Base-by-base conservation (phyloP, 1,140 invertebrate species). In the Probaryconus sp. region DNA sequence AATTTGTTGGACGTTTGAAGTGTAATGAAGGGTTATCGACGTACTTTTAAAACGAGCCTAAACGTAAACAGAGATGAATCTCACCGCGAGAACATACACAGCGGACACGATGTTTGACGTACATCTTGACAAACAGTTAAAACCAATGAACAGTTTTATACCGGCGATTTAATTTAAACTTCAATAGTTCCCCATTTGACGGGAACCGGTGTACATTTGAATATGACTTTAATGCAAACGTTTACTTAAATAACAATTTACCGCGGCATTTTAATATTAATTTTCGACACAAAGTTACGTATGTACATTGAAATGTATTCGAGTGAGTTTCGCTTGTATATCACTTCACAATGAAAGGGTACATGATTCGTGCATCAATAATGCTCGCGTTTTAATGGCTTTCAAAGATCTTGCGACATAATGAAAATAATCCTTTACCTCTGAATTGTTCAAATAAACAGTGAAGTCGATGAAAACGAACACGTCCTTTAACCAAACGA, bases 81-180 rank as follows among this genome's bases (percentile, higher is more conserved):
- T 37, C 37, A 47, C 28, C 13, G 53, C 37, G 14, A 48, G 13
- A 50, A 16, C 6, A 51, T 50, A 24, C 28, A 50, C 51, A 3
- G 11, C 16, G 45, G 53, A 58, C 43, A 18, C 53, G 26, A 58
- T 68, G 64, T 68, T 68, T 68, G 64, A 58, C 64, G 37, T 68
- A 37, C 43, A 51, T 58, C 58, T 42, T 45, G 6, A 43, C 53
- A 58, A 58, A 58, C 21, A 60, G 28, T 68, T 42, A 50, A 68
- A 68, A 58, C 64, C 51, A 53, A 48, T 58, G 51, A 58, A 68
- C 64, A 58, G 30, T 68, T 58, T 68, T 37, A 48, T 56, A 30
- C 28, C 14, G 18, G 11, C 53, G 51, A 68, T 68, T 58, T 50
- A 43, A 68, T 68, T 68, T 51, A 18, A 61, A 10, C 43, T 6